Percentiles rank a stretch among this genome's conserved stretches.
phyloP scores from a whole-genome alignment of 2,888 invertebrate genomes.

The Pachycephus smyrnensis region DNA sequence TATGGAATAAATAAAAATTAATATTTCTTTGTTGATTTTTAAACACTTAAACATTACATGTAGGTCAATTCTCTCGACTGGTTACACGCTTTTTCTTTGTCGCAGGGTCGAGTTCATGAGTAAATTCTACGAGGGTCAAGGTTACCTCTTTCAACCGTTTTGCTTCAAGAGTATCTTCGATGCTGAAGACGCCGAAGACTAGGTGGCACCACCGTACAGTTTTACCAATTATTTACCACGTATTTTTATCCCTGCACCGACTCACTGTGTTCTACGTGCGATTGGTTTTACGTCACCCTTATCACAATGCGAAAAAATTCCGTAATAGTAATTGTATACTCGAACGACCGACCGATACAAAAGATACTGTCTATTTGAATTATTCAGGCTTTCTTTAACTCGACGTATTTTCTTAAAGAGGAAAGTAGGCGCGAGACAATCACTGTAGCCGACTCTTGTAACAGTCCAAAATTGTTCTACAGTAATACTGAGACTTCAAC shows the following conservation, averaged over 20 bases:
- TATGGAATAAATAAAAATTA: neutral
- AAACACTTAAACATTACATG: neutral
- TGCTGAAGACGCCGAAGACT: conserved; percentile 61
- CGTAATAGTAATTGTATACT: neutral
- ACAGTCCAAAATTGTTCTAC: neutral
- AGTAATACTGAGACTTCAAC: neutral
- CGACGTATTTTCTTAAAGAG: neutral
- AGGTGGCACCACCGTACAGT: conserved; percentile 25
- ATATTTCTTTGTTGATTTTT: neutral
- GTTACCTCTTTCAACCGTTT: conserved; percentile 77
- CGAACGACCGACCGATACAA: neutral
- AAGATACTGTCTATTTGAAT: neutral
- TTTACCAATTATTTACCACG: conserved; percentile 1
- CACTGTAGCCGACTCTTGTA: neutral
- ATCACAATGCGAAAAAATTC: neutral
- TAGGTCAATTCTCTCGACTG: neutral
- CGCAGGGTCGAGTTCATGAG: conserved; percentile 82
- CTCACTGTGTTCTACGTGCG: neutral
- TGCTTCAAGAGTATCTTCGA: conserved; percentile 72
- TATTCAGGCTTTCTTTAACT: neutral
- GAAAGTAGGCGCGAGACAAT: neutral
- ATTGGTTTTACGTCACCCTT: neutral
- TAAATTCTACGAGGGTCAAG: conserved; percentile 78
- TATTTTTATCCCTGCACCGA: neutral
- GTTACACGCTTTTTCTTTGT: conserved; percentile 26